Evolutionary conservation across 2,113 vertebrate genomes (phyloP).

Genomic region (Vombatus ursinus): DNA sequence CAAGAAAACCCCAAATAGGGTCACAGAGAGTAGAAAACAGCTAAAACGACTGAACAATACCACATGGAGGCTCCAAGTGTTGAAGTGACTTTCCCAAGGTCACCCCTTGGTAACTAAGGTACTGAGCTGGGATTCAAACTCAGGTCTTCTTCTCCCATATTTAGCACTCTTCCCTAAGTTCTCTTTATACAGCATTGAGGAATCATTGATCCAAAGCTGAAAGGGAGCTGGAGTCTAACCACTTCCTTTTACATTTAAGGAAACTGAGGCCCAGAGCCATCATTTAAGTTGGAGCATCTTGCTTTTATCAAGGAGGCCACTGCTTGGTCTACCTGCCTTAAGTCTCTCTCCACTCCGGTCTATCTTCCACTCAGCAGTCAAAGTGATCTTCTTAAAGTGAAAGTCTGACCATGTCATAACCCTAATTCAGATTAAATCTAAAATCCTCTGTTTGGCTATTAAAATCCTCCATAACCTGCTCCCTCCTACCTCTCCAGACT

Average conservation of each 20-base stretch:
- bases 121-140: not conserved
- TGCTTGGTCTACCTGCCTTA: not conserved
- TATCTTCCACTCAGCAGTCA: not conserved
- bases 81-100: not conserved
- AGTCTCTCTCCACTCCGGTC: not conserved
- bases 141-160: not conserved
- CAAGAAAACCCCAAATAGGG: not conserved
- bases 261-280: not conserved
- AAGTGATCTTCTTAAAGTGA: not conserved
- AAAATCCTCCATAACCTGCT: not conserved
- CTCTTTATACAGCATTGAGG: not conserved
- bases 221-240: not conserved
- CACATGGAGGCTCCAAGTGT: not conserved
- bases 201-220: not conserved
- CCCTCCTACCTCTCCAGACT: not conserved
- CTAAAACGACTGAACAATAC: not conserved
- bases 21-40: not conserved
- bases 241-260: not conserved
- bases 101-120: not conserved
- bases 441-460: not conserved
- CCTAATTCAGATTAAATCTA: not conserved
- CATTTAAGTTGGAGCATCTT: not conserved
- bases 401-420: not conserved
- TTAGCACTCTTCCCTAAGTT: not conserved
- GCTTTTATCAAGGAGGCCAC: not conserved